These are phyloP conservation scores for Amia ocellicauda DNA, from an alignment of 2,113 vertebrate genomes.

Conservation along the genomic window DNA sequence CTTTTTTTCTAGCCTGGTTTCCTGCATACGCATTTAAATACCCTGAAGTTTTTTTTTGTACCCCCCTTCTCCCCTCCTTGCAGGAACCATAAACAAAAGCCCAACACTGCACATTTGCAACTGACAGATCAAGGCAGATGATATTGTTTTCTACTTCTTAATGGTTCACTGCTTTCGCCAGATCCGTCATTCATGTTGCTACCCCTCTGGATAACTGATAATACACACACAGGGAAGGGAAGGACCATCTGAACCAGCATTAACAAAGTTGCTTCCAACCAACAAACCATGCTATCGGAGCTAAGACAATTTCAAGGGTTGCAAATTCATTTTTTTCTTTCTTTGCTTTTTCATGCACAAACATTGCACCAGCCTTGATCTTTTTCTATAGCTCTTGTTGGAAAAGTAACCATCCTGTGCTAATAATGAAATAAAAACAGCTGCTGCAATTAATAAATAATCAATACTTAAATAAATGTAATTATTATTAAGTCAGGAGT, in stretches of 20 bases:
- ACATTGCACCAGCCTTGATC: no score
- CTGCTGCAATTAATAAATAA: no score
- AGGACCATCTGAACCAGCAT: constrained; percentile 55
- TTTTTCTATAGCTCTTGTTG: no score
- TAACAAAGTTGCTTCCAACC: no score
- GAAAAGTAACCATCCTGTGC: no score
- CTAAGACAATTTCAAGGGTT: no score
- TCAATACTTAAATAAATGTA: no score
- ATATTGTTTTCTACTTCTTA: constrained; percentile 76
- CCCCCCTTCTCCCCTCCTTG: constrained; percentile 38
- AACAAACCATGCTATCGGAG: no score
- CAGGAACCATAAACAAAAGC: constrained; percentile 67
- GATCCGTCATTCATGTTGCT: constrained; percentile 58
- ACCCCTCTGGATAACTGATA: constrained; percentile 50
- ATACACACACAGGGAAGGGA: constrained; percentile 28
- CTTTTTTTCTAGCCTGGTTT: constrained; percentile 48
- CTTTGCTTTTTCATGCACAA: no score
- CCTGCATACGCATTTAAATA: constrained; percentile 44
- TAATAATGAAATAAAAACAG: no score
- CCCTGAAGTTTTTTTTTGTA: constrained; percentile 34
- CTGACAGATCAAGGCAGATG: constrained; percentile 70
- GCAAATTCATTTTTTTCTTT: no score
- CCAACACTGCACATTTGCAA: constrained; percentile 64
- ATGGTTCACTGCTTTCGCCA: constrained; percentile 62
- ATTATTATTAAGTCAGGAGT: no score